phyloP scores from a whole-genome alignment of 2,113 vertebrate genomes.

The Stigmatopora argus region DNA sequence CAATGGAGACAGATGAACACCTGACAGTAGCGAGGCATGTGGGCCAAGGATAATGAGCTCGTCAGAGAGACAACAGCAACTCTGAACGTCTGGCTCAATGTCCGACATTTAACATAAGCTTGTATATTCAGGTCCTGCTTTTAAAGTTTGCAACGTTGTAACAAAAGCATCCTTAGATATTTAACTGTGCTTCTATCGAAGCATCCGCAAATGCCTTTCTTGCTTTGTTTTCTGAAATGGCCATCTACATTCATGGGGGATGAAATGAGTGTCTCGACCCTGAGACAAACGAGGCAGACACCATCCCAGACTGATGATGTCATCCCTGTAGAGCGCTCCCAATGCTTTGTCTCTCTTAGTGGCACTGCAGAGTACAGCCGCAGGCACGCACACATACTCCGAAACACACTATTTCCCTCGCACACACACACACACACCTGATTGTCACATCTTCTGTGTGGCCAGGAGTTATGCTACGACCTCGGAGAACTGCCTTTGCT shows the following conservation, averaged over 20 bases:
- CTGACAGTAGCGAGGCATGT: slow-evolving; percentile 36
- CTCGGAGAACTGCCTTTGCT: slow-evolving; percentile 19
- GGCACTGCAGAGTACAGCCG: slow-evolving; percentile 63
- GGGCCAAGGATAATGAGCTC: slow-evolving; percentile 16
- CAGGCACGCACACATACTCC: slow-evolving; percentile 37
- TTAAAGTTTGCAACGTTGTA: background rate
- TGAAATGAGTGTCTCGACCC: slow-evolving; percentile 33
- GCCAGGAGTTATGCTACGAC: slow-evolving; percentile 28
- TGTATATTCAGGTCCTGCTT: slow-evolving; percentile 10
- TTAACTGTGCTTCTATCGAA: slow-evolving; percentile 13
- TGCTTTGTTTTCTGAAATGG: background rate
- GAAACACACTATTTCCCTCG: slow-evolving; percentile 12
- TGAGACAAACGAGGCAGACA: slow-evolving; percentile 61
- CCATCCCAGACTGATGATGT: slow-evolving; percentile 71
- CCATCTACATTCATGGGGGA: slow-evolving; percentile 10
- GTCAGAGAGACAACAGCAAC: slow-evolving; percentile 5
- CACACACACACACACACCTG: slow-evolving; percentile 42
- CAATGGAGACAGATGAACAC: slow-evolving; percentile 29
- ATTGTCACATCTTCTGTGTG: slow-evolving; percentile 44
- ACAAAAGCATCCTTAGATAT: background rate
- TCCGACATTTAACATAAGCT: background rate
- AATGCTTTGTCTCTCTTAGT: slow-evolving; percentile 70
- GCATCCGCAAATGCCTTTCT: background rate
- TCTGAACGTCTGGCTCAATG: slow-evolving; percentile 18
- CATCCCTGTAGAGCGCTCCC: slow-evolving; percentile 62